Conservation (phyloP, 1,140 invertebrate species). For the Spodoptera litura region DNA sequence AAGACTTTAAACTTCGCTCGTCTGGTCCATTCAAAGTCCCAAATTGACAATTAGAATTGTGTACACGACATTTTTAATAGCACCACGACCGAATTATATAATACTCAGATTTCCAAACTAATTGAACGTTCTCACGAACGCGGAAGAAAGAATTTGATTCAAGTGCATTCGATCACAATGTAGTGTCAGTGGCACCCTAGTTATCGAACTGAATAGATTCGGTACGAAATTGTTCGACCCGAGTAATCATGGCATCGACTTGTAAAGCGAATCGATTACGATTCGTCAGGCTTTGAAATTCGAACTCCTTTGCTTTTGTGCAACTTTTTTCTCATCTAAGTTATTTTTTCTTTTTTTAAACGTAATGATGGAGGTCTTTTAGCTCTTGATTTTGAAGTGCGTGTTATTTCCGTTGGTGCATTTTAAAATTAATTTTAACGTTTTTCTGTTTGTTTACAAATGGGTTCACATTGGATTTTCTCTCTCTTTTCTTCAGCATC, state of each 20-base stretch:
- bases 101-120: constrained; percentile 46
- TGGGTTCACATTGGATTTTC: too few species aligned
- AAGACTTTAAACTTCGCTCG: too few species aligned
- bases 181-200: constrained; percentile 52
- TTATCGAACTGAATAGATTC: constrained; percentile 47
- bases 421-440: too few species aligned
- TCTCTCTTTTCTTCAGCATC: too few species aligned
- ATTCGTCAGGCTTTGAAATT: constrained; percentile 63
- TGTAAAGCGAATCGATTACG: constrained; percentile 56
- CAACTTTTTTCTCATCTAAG: constrained; percentile 33
- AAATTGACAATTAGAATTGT: neutral
- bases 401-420: neutral
- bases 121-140: constrained; percentile 53
- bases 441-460: neutral
- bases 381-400: constrained; percentile 1
- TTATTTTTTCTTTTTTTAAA: constrained; percentile 33
- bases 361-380: constrained; percentile 15
- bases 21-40: too few species aligned
- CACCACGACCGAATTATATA: constrained; percentile 32
- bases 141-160: constrained; percentile 51
- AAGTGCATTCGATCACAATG: constrained; percentile 47
- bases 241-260: constrained; percentile 49
- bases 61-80: constrained; percentile 36
- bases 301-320: constrained; percentile 52
- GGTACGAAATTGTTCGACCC: constrained; percentile 45